Conservation (phyloP, 2,113 vertebrate genomes). For the Ameiurus melas region DNA sequence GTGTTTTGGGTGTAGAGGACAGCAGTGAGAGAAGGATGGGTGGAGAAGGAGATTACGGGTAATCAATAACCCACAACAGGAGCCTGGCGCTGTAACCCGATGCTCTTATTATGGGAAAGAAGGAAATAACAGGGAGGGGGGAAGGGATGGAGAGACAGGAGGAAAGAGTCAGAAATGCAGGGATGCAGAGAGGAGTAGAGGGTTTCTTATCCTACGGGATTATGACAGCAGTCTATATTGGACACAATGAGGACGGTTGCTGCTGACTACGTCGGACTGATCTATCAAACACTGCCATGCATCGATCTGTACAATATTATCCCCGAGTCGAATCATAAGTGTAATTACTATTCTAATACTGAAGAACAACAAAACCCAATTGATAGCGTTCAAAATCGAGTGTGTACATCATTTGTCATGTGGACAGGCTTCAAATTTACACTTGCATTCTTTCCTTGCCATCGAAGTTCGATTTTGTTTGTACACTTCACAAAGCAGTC, state of each 20-base stretch:
- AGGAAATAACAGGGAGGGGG: constrained; percentile 22
- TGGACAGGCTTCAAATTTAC: background rate
- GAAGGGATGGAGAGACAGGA: constrained; percentile 36
- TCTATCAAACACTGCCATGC: background rate
- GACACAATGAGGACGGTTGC: constrained; percentile 18
- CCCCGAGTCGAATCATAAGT: background rate
- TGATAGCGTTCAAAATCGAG: background rate
- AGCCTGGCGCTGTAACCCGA: constrained; percentile 66
- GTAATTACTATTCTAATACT: background rate
- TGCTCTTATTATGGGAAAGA: constrained; percentile 59
- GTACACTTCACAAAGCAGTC: background rate
- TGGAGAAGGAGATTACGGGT: constrained; percentile 53
- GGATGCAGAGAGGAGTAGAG: constrained; percentile 15
- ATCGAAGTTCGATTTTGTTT: background rate
- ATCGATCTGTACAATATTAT: background rate
- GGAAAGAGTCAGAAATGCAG: constrained; percentile 15
- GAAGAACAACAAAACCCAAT: background rate
- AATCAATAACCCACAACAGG: constrained; percentile 70
- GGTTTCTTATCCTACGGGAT: constrained; percentile 50
- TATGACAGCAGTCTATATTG: constrained; percentile 38
- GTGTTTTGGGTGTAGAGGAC: constrained; percentile 24
- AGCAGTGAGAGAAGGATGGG: constrained; percentile 54
- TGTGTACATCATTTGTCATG: background rate
- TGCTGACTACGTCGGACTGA: background rate
- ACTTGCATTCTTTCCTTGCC: background rate